Base-by-base conservation (phyloP, 2,888 invertebrate species). In the Chrysopilus asiliformis region DNA sequence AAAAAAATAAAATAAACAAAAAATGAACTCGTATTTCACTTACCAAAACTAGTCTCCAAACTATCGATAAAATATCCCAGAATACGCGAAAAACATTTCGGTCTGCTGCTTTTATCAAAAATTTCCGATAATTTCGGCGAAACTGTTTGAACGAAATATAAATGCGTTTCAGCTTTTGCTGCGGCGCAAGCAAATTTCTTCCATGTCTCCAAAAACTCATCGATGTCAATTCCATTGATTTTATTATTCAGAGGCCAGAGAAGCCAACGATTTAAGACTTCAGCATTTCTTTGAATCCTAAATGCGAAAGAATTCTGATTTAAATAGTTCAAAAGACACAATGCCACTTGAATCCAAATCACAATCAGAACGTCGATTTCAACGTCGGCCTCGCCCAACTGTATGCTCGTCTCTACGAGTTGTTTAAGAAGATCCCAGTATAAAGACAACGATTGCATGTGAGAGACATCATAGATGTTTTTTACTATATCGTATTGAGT, bases 221-320 rank as follows among this genome's bases (percentile, higher is more conserved):
- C 18, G 3, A 3, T 15, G 9, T 13, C n/a, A 12, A 16, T 32
- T 10, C 19, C 5, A 22, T 32, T 9, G 6, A 29, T 18, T 8
- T 28, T 20, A 13, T 47, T 44, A 9, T 53, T 51, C 7, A 60
- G 32, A 0, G 60, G 60, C 60, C 61, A 61, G 3, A 58, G 17
- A 0, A 58, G 46, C 58, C 58, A 60, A 1, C 45, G 44, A 32
- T 55, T 54, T 34, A 61, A 14, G 8, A 54, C 29, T 4, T 32
- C 22, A 1, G 52, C 49, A 43, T 49, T 49, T 12, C 49, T 46
- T 2, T 45, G 44, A 17, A 53, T 43, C 4, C 56, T 50, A 22
- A 51, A 51, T 9, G 53, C 49, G 14, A 55, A 48, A 0, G 48
- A 27, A 32, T 49, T 46, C 4, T 47, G 45, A 2, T 49, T 46